phyloP scores from a whole-genome alignment of 2,797 vertebrate species.

The Chelon auratus region DNA sequence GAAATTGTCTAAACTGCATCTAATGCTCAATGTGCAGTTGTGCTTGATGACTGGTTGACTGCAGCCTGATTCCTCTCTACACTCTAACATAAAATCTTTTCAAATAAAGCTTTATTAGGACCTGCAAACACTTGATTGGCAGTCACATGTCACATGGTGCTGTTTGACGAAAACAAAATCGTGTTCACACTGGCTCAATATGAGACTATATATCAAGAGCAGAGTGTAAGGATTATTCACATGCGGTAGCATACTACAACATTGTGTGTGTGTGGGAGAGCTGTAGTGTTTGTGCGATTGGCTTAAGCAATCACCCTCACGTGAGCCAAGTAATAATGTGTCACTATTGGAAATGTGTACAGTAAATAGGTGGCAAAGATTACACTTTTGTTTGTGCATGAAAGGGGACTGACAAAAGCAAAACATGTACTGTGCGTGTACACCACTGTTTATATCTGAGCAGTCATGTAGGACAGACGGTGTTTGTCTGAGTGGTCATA shows the following conservation, averaged over 20 bases:
- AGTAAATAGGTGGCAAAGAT: slow-evolving; percentile 63
- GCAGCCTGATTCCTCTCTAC: neutral
- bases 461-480: neutral
- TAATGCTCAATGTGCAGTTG: neutral
- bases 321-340: slow-evolving; percentile 63
- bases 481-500: neutral
- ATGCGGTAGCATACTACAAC: slow-evolving; percentile 32
- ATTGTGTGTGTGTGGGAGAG: slow-evolving; percentile 55
- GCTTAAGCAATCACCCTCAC: slow-evolving; percentile 52
- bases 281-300: slow-evolving; percentile 59
- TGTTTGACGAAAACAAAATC: neutral
- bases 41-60: slow-evolving; percentile 1
- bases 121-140: neutral
- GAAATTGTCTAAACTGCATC: neutral
- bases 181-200: neutral
- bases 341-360: slow-evolving; percentile 55
- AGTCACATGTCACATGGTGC: neutral
- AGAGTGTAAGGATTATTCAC: slow-evolving; percentile 27
- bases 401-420: neutral
- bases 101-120: slow-evolving; percentile 6
- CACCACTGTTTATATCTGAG: neutral
- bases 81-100: neutral
- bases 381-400: no score
- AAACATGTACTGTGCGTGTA: neutral
- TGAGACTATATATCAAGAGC: slow-evolving; percentile 13